phyloP scores from a whole-genome alignment of 2,113 vertebrate genomes.

The Eleginops maclovinus region DNA sequence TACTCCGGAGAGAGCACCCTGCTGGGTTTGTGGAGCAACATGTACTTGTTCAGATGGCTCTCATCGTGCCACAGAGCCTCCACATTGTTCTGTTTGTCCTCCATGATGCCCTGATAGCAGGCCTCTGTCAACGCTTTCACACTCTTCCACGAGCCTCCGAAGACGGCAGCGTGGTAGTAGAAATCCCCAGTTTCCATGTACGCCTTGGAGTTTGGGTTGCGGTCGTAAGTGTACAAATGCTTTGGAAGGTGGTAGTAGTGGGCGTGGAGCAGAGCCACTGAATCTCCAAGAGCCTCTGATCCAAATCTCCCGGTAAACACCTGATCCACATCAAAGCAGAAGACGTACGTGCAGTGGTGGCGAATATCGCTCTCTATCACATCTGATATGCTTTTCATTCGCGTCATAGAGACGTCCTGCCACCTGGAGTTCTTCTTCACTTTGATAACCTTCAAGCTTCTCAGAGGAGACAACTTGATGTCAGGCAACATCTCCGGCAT shows the following conservation, averaged over 20 bases:
- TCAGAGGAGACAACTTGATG: constrained; percentile 54
- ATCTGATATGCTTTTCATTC: constrained; percentile 79
- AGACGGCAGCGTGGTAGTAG: constrained; percentile 87
- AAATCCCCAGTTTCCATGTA: constrained; percentile 78
- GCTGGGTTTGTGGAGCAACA: constrained; percentile 83
- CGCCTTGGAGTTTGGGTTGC: constrained; percentile 75
- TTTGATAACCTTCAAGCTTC: constrained; percentile 63
- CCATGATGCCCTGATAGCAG: constrained; percentile 73
- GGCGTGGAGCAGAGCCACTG: constrained; percentile 84
- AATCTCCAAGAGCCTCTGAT: constrained; percentile 81
- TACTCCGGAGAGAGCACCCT: constrained; percentile 87
- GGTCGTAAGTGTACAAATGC: constrained; percentile 77
- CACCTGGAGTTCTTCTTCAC: constrained; percentile 76
- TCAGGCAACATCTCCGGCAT: constrained; percentile 66
- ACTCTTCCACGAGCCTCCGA: constrained; percentile 80
- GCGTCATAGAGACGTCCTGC: constrained; percentile 87
- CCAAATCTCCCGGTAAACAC: constrained; percentile 80
- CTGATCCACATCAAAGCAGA: constrained; percentile 87
- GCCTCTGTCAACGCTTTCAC: constrained; percentile 72
- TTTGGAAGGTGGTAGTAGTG: constrained; percentile 77
- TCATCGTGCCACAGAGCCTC: constrained; percentile 88
- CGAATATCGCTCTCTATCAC: constrained; percentile 71
- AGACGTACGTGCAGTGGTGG: constrained; percentile 72
- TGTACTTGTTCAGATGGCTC: constrained; percentile 87
- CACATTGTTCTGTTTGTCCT: constrained; percentile 78